Percentiles rank a stretch among this genome's conserved stretches.
These are phyloP conservation scores for Tenodera sinensis DNA, from an alignment of 2,888 invertebrate genomes.

Conservation along the genomic window DNA sequence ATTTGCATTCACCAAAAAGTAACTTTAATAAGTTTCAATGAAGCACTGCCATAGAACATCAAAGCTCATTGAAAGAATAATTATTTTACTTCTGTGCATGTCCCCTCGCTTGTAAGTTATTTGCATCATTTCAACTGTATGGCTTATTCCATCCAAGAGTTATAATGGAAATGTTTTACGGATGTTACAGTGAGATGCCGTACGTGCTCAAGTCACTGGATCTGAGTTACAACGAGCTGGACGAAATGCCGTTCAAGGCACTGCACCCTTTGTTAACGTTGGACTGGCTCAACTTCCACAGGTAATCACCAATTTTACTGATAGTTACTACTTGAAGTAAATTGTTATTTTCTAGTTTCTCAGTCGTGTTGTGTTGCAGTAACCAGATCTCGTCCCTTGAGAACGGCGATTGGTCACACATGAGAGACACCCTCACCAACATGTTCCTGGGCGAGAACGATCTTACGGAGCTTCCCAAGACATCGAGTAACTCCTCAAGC, in stretches of 20 bases:
- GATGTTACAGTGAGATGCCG: conserved; percentile 37
- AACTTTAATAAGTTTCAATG: too few relatives aligned
- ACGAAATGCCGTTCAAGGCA: conserved; percentile 39
- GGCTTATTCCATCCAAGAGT: too few relatives aligned
- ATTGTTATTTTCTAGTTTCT: neutral
- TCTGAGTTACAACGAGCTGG: conserved; percentile 39
- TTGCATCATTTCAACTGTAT: too few relatives aligned
- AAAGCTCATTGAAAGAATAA: too few relatives aligned
- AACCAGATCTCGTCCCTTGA: conserved; percentile 33
- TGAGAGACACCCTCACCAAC: conserved; percentile 34
- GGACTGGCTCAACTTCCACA: conserved; percentile 41
- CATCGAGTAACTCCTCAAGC: neutral
- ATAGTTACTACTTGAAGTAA: neutral
- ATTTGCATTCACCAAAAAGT: too few relatives aligned
- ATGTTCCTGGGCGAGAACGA: conserved; percentile 39
- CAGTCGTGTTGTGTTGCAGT: conserved; percentile 15
- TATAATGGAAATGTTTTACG: neutral
- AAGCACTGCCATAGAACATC: too few relatives aligned
- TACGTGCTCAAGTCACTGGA: conserved; percentile 39
- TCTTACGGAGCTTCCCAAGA: conserved; percentile 35
- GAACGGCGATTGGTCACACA: conserved; percentile 25
- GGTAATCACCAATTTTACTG: conserved; percentile 33
- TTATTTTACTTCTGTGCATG: too few relatives aligned
- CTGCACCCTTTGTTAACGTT: conserved; percentile 37
- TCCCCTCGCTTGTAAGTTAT: too few relatives aligned